Base-by-base conservation (phyloP, 2,797 vertebrate genomes). In the Emydoidea blandingii region DNA sequence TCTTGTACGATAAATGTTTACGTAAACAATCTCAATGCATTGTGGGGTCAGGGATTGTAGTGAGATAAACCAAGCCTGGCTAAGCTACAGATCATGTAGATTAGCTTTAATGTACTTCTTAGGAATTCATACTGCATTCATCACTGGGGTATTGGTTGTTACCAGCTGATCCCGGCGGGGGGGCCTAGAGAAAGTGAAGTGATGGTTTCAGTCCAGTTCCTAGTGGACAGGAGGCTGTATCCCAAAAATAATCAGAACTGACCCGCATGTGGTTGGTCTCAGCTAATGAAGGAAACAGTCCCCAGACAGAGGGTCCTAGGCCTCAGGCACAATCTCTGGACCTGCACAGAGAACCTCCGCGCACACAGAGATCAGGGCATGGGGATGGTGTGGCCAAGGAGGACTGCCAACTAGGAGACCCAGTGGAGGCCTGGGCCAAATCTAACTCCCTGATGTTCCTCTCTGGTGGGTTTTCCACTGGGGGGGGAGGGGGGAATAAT, bases 361-460 rank as follows among this genome's bases (percentile, higher is more conserved):
- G 1, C 23, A 9, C 4, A 5, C 4, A 15, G 41, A 47, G 44
- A 76, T 47, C 74, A 16, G 12, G 14, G 4, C 2, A 2, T 9
- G 41, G 72, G 41, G 44, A 76, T 12, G 41, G 72, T 25, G 12
- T 4, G 14, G 4, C 14, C 44, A 27, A 44, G 74, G 25, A 47
- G 25, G 27, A 47, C 44, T 47, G 11, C 62, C 21, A 49, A 8
- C 8, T 16, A 18, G 44, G 44, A 49, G 8, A 78, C 12, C 7
- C 2, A 23, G 37, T 12, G 27, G 27, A 49, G 27, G 27, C 41
- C 23, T 23, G 44, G 72, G 25, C 74, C 44, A 74, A 37, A 25
- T n/a, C 41, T 15, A 78, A 72, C 44, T 78, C 44, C 14, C 41
- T 47, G 12, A 47, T 47, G 27, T 16, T 47, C 44, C 12, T 18